phyloP scores from a whole-genome alignment of 2,888 invertebrate genomes.

The Lottia scabra region DNA sequence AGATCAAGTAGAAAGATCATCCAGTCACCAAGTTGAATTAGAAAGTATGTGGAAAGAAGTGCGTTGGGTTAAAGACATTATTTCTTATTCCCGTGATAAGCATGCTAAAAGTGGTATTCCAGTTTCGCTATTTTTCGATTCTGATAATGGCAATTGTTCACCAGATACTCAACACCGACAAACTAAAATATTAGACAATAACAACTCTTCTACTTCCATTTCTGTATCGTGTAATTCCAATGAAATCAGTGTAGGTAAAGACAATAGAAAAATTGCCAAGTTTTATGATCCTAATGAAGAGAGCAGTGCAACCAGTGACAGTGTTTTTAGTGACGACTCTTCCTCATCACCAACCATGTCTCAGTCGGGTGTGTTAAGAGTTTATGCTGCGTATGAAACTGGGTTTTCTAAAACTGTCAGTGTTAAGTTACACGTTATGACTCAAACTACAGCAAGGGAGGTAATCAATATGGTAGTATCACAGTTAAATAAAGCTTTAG shows the following conservation, averaged over 20 bases:
- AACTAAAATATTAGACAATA: slow-evolving; percentile 43
- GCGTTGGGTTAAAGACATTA: slow-evolving; percentile 96
- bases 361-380: slow-evolving; percentile 75
- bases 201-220: slow-evolving; percentile 35
- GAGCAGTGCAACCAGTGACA: slow-evolving; percentile 28
- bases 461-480: slow-evolving; percentile 95
- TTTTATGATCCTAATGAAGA: slow-evolving; percentile 63
- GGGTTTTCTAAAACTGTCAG: slow-evolving; percentile 93
- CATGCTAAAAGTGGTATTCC: slow-evolving; percentile 66
- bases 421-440: slow-evolving; percentile 92
- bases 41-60: slow-evolving; percentile 93
- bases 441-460: slow-evolving; percentile 92
- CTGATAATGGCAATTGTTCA: slow-evolving; percentile 16
- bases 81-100: slow-evolving; percentile 91
- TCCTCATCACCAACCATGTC: slow-evolving; percentile 12
- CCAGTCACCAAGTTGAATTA: slow-evolving; percentile 86
- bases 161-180: slow-evolving; percentile 16
- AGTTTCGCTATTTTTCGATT: slow-evolving; percentile 53
- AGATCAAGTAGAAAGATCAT: slow-evolving; percentile 83
- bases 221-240: slow-evolving; percentile 46
- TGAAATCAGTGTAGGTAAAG: slow-evolving; percentile 59
- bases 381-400: slow-evolving; percentile 96
- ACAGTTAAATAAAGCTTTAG: slow-evolving; percentile 79
- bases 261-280: slow-evolving; percentile 59
- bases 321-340: background rate